phyloP scores from a whole-genome alignment of 2,113 vertebrate species.

The cat (Felis catus) region DNA sequence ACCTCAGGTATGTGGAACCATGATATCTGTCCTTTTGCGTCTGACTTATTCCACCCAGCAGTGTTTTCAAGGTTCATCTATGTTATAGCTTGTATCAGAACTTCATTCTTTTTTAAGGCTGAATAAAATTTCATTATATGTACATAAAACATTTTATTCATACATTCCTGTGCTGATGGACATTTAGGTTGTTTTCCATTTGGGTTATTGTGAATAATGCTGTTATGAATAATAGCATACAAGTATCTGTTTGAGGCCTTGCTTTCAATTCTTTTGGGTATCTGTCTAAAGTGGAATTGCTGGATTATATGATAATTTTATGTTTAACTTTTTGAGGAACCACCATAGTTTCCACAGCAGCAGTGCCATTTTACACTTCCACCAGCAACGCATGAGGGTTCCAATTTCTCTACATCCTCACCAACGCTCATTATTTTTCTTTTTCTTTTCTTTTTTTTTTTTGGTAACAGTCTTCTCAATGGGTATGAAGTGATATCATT shows the following conservation, averaged over 20 bases:
- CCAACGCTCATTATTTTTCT: not conserved
- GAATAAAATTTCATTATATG: not conserved
- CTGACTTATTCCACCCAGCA: not conserved
- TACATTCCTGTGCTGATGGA: not conserved
- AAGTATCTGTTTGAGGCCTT: not conserved
- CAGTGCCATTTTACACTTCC: not conserved
- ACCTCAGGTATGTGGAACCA: not conserved
- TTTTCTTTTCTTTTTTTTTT: not conserved
- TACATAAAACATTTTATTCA: not conserved
- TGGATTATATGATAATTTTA: not conserved
- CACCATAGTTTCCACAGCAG: not conserved
- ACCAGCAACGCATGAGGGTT: not conserved
- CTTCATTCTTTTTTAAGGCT: not conserved
- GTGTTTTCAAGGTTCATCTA: not conserved
- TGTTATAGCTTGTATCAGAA: not conserved
- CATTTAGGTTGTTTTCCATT: not conserved
- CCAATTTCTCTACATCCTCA: not conserved
- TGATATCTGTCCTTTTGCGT: not conserved
- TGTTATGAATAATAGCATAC: not conserved
- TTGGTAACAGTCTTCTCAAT: not conserved
- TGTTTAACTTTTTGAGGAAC: not conserved
- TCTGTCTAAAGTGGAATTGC: not conserved
- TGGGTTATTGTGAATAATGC: not conserved
- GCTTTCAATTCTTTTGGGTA: not conserved
- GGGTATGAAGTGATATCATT: not conserved